Percentiles rank a stretch among this genome's conserved stretches.
Evolutionary conservation across 1,140 invertebrate species (phyloP).

Genomic region (Lepeophtheirus salmonis): DNA sequence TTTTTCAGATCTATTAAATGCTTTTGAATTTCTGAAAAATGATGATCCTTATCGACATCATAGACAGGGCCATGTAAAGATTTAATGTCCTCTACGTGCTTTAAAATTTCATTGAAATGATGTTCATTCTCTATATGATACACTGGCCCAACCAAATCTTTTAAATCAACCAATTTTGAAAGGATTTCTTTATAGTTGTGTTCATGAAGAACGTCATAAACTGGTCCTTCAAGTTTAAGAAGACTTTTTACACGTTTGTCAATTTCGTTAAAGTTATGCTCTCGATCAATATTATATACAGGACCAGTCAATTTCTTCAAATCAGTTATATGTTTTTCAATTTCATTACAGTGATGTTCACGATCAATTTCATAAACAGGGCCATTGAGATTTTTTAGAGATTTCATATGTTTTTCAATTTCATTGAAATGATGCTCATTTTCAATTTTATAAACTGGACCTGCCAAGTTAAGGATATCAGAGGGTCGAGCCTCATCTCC

Average conservation of each 20-base stretch:
- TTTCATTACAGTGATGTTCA: conserved; percentile 15
- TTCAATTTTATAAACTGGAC: conserved; percentile 13
- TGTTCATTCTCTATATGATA: conserved; percentile 12
- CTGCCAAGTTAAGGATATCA: not conserved
- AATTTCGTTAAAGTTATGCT: conserved; percentile 12
- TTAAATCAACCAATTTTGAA: not conserved
- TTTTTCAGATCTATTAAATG: not conserved
- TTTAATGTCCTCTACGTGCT: not conserved
- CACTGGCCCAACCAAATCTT: conserved; percentile 10
- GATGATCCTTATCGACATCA: conserved; percentile 6
- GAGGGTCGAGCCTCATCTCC: not conserved
- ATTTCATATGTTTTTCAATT: conserved; percentile 1
- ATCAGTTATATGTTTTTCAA: not conserved
- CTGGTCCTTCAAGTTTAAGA: not conserved
- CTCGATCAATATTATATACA: conserved; percentile 15
- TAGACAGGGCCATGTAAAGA: conserved; percentile 5
- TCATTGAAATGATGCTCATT: conserved; percentile 16
- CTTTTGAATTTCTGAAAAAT: conserved; percentile 13
- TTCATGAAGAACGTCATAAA: conserved; percentile 8
- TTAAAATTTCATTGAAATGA: conserved; percentile 15
- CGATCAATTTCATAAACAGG: conserved; percentile 12
- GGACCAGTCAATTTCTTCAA: conserved; percentile 11
- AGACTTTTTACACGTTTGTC: not conserved
- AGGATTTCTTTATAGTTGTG: conserved; percentile 5
- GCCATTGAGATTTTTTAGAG: conserved; percentile 5